Evolutionary conservation across 2,797 vertebrate genomes (phyloP), one percentile per base, ranked within the genome.

Genomic region (Percopsis omiscomaycus): DNA sequence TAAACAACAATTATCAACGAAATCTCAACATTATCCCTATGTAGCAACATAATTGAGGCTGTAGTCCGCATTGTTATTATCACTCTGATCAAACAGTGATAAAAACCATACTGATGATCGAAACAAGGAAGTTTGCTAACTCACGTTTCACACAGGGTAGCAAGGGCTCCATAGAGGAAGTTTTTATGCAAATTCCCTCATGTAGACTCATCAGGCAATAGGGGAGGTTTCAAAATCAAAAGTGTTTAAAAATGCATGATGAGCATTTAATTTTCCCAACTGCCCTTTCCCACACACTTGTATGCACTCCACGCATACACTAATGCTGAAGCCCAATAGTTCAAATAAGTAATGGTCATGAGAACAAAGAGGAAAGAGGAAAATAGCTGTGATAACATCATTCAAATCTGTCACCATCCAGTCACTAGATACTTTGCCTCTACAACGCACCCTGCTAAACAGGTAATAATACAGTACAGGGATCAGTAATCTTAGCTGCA

Each of bases 51-150:
- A 13, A 0, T 3, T 52, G 55, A 61, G 45, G 59, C 14, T 62
- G 63, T 56, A 28, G 12, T 50, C 15, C 56, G 53, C 22, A 37
- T 32, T 45, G 16, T 42, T 15, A 56, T 37, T 13, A 28, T 56
- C 32, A n/a, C 30, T 10, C 14, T 16, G 6, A 46, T 61, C 37
- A 60, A 59, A 57, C 4, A 5, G 55, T 69, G 63, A 73, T 54
- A n/a, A 71, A 61, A 15, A 22, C 15, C 44, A 13, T 47, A 3
- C 1, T 16, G 1, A 57, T 16, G 59, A 49, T 49, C 2, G 4
- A 75, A 85, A 88, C 76, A 59, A 86, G 84, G 85, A 88, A 89
- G 84, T 83, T 42, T 29, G 55, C 57, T 58, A 48, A 57, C 50
- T 68, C 0, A 56, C 30, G 75, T 51, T 69, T 77, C 69, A 66